phyloP scores from a whole-genome alignment of 1,140 invertebrate species.

The Scylla paramamosain region DNA sequence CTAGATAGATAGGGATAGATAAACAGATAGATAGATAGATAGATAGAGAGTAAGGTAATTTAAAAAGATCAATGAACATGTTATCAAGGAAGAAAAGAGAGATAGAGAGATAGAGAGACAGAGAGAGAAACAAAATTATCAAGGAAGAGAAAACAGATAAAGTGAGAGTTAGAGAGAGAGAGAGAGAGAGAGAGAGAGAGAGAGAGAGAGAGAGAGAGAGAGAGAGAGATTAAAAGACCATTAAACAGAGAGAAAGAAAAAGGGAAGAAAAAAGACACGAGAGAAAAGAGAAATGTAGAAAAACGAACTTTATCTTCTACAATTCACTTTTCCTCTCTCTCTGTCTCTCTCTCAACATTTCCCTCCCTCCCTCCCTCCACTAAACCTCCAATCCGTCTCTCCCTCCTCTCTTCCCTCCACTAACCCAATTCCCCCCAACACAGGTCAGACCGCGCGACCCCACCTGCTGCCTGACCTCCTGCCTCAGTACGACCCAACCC shows the following conservation, averaged over 20 bases:
- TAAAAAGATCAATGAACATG: no score
- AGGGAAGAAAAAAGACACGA: background rate
- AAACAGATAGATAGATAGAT: no score
- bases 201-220: background rate
- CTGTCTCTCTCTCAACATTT: background rate
- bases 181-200: background rate
- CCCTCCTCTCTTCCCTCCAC: no score
- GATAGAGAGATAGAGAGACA: constrained; percentile 21
- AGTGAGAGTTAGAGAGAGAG: background rate
- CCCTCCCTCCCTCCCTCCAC: background rate
- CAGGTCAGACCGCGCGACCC: constrained; percentile 80
- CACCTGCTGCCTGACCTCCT: constrained; percentile 81
- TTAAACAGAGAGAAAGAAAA: background rate
- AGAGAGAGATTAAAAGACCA: background rate
- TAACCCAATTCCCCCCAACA: constrained; percentile 69
- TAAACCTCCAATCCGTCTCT: no score
- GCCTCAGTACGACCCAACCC: constrained; percentile 79
- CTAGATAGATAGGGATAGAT: no score
- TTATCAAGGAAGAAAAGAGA: background rate
- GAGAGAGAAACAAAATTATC: background rate
- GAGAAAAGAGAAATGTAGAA: background rate
- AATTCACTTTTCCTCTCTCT: no score
- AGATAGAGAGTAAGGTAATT: no score
- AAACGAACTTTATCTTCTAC: no score
- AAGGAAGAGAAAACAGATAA: background rate